phyloP scores from a whole-genome alignment of 2,888 invertebrate species.

The Ichneumon xanthorius region DNA sequence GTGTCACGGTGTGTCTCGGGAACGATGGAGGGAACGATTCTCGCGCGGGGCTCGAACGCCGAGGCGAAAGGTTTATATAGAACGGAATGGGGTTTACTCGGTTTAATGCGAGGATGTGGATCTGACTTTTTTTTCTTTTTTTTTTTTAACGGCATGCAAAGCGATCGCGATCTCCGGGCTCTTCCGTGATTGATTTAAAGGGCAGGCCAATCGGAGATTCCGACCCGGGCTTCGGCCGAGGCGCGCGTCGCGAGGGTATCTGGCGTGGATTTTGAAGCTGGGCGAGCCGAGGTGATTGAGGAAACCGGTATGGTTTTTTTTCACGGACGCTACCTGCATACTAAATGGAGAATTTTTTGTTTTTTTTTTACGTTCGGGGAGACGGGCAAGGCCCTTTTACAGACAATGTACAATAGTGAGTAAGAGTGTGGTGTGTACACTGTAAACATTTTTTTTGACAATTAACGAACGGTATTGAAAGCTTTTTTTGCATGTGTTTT shows the following conservation, averaged over 20 bases:
- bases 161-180: slow-evolving; percentile 53
- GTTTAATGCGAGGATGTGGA: slow-evolving; percentile 70
- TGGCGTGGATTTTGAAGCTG: not conserved
- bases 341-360: not conserved
- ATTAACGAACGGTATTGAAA: too few species aligned
- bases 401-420: too few species aligned
- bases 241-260: not conserved
- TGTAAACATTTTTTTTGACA: too few species aligned
- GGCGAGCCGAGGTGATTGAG: too few species aligned
- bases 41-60: slow-evolving; percentile 38
- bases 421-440: too few species aligned
- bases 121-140: slow-evolving; percentile 2
- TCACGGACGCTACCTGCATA: slow-evolving; percentile 9
- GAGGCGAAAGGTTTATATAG: slow-evolving; percentile 51
- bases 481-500: too few species aligned
- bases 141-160: slow-evolving; percentile 61
- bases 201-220: slow-evolving; percentile 31
- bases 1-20: slow-evolving; percentile 80
- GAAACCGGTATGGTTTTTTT: not conserved
- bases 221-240: not conserved
- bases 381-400: too few species aligned
- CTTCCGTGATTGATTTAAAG: slow-evolving; percentile 70
- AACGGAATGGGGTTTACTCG: slow-evolving; percentile 37
- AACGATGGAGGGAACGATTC: slow-evolving; percentile 63
- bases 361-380: not conserved